Conservation (phyloP, 2,797 vertebrate genomes). For the Numenius phaeopus region DNA sequence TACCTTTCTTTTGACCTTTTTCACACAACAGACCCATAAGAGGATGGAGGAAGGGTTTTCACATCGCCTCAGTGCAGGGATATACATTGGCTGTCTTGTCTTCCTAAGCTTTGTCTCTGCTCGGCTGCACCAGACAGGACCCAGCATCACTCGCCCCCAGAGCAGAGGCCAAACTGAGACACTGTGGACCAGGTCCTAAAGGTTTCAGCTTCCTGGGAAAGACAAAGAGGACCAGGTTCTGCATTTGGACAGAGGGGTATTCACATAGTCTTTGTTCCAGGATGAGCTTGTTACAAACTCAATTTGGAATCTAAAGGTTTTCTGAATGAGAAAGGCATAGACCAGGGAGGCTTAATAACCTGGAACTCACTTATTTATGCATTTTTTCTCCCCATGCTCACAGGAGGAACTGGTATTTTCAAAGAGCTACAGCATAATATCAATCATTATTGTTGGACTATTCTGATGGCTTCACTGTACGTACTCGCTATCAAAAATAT, state of each 20-base stretch:
- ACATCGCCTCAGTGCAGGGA: neutral
- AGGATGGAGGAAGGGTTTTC: neutral
- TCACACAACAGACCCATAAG: neutral
- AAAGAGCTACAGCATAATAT: neutral
- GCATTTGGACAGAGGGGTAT: neutral
- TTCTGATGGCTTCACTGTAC: neutral
- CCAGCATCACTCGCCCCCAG: rapidly evolving
- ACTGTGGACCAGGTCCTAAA: neutral
- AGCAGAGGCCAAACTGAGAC: neutral
- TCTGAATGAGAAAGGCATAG: neutral
- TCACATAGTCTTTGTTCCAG: neutral
- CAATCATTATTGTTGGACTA: neutral
- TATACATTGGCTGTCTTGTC: neutral
- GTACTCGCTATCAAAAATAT: neutral
- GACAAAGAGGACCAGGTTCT: neutral
- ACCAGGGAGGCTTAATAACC: neutral
- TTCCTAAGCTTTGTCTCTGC: neutral
- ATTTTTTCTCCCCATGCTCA: neutral
- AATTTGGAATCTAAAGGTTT: neutral
- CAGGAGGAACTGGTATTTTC: neutral
- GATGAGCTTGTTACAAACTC: neutral
- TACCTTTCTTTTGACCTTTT: neutral
- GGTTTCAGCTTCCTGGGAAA: neutral
- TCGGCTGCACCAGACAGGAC: neutral
- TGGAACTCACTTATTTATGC: neutral